A percentile compares a stretch with the other conserved stretches of the same genome.
Evolutionary conservation across 1,140 invertebrate species (phyloP).

Genomic region (Musca domestica): DNA sequence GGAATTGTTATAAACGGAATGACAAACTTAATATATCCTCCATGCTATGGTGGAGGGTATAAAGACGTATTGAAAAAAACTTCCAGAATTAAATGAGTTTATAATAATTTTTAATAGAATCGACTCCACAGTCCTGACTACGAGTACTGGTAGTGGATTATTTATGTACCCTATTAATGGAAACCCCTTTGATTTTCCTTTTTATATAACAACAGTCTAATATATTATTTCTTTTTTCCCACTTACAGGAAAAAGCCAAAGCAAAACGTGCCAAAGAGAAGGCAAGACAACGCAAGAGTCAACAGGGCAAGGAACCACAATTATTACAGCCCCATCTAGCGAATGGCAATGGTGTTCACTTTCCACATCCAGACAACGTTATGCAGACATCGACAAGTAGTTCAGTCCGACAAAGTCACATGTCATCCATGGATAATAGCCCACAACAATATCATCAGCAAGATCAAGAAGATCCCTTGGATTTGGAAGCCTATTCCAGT

Average conservation of each 20-base stretch:
- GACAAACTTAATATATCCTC: too few species aligned
- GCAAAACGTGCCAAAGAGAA: slow-evolving; percentile 66
- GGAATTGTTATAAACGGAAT: too few species aligned
- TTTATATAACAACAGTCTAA: too few species aligned
- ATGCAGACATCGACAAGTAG: slow-evolving; percentile 28
- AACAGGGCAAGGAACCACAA: slow-evolving; percentile 50
- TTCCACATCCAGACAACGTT: slow-evolving; percentile 44
- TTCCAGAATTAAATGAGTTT: too few species aligned
- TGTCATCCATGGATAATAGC: not conserved
- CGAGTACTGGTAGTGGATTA: too few species aligned
- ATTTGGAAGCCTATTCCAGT: slow-evolving; percentile 52
- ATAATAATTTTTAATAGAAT: too few species aligned
- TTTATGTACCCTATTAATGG: too few species aligned
- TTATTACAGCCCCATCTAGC: slow-evolving; percentile 44
- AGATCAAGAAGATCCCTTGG: slow-evolving; percentile 31
- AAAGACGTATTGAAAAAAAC: too few species aligned
- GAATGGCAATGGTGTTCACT: slow-evolving; percentile 44
- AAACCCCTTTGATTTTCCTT: too few species aligned
- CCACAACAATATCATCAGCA: slow-evolving; percentile 9
- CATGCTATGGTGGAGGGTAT: too few species aligned
- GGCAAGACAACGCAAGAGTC: slow-evolving; percentile 61
- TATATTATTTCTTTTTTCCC: too few species aligned
- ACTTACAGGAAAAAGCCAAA: slow-evolving; percentile 64
- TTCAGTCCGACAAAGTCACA: slow-evolving; percentile 1
- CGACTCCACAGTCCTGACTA: too few species aligned